Percentiles rank a stretch among this genome's conserved stretches.
Conservation (phyloP, 2,797 vertebrate genomes). For the Neosilurus mollespiculum region DNA sequence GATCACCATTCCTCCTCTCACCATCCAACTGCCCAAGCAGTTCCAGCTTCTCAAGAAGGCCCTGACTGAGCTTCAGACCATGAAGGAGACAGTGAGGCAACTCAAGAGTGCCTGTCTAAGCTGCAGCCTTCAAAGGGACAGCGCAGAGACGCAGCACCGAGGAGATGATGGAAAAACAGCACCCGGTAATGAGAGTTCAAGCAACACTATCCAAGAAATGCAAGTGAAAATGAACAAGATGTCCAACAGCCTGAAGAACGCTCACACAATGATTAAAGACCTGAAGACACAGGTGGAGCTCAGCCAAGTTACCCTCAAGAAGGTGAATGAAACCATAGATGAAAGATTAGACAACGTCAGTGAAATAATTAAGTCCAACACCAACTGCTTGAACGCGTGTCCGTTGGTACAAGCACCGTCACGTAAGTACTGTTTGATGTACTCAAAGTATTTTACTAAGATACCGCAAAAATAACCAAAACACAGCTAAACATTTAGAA, state of each 20-base stretch:
- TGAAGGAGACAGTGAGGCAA: constrained; percentile 86
- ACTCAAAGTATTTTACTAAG: not conserved
- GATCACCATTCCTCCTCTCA: constrained; percentile 86
- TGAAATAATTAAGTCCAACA: constrained; percentile 77
- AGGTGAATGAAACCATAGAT: constrained; percentile 83
- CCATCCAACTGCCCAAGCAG: constrained; percentile 88
- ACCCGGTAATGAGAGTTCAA: constrained; percentile 19
- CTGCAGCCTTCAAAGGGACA: constrained; percentile 74
- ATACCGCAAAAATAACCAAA: not conserved
- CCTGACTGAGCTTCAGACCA: constrained; percentile 85
- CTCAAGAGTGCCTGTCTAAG: constrained; percentile 86
- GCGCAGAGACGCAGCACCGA: constrained; percentile 54
- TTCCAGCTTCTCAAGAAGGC: constrained; percentile 86
- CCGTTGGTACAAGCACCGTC: constrained; percentile 55
- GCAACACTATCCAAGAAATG: constrained; percentile 66
- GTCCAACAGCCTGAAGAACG: constrained; percentile 84
- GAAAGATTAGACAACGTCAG: constrained; percentile 87
- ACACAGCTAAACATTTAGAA: not conserved
- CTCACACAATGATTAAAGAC: constrained; percentile 80
- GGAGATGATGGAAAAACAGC: constrained; percentile 47
- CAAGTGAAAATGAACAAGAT: constrained; percentile 85
- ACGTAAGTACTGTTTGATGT: constrained; percentile 63
- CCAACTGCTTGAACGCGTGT: constrained; percentile 82
- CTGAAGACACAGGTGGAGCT: constrained; percentile 86
- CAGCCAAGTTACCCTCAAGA: constrained; percentile 84